Evolutionary conservation across 2,888 invertebrate genomes (phyloP).

Genomic region (Eupithecia centaureata): DNA sequence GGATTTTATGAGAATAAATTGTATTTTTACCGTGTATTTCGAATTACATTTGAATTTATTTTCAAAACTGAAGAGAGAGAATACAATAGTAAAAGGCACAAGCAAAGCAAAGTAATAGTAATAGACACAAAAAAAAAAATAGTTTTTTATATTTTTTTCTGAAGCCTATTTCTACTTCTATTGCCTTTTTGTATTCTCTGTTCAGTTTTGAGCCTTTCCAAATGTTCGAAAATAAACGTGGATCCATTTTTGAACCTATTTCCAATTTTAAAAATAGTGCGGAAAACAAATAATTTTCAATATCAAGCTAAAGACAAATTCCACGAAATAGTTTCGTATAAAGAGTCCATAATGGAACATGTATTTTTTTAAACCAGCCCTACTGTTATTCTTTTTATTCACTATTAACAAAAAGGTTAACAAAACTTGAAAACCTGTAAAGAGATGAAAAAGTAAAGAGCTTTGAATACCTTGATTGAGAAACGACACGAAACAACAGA

Average conservation of each 20-base stretch:
- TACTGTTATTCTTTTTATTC: no score
- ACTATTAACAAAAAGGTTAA: no score
- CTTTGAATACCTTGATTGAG: neutral
- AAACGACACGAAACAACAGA: neutral
- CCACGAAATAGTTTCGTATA: neutral
- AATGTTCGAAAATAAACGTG: neutral
- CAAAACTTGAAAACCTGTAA: neutral
- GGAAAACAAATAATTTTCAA: neutral
- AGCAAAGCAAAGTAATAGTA: no score
- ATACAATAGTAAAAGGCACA: neutral
- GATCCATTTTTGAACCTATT: neutral
- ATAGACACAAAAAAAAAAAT: no score
- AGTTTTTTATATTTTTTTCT: no score
- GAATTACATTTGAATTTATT: neutral
- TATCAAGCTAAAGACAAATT: neutral
- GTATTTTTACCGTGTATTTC: neutral
- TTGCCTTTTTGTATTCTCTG: no score
- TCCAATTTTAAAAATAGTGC: neutral
- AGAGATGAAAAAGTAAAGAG: neutral
- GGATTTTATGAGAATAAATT: constrained; percentile 1
- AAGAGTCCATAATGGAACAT: no score
- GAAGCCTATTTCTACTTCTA: no score
- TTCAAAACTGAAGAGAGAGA: neutral
- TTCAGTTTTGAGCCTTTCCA: no score
- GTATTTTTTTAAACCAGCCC: no score